Conservation (phyloP, 2,797 vertebrate genomes). For the Alauda arvensis region DNA sequence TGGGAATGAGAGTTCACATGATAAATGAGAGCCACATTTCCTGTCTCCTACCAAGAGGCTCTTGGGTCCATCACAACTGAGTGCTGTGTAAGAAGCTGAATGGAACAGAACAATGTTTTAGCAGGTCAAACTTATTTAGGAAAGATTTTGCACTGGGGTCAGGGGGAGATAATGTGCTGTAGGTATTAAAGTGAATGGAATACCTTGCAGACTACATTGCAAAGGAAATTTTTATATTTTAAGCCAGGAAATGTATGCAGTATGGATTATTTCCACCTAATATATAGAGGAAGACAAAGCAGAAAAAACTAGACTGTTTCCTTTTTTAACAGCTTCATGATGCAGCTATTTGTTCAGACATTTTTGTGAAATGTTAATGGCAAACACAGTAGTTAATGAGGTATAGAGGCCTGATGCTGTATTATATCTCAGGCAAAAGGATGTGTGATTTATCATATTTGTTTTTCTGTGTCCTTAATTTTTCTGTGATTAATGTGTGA, state of each 20-base stretch:
- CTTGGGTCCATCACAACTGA: background rate
- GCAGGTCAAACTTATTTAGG: background rate
- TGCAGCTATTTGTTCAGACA: background rate
- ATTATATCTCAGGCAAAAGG: background rate
- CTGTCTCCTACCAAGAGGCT: background rate
- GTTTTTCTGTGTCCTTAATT: constrained; percentile 23
- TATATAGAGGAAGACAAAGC: background rate
- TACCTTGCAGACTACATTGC: background rate
- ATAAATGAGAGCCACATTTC: background rate
- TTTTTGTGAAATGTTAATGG: constrained; percentile 2
- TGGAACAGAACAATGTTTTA: background rate
- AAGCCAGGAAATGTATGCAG: background rate
- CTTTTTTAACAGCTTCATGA: background rate
- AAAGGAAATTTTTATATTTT: background rate
- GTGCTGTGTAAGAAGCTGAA: background rate
- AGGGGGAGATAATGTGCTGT: background rate
- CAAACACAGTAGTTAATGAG: constrained; percentile 7
- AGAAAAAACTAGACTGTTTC: background rate
- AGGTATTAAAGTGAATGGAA: background rate
- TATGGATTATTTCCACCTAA: background rate
- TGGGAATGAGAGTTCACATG: background rate
- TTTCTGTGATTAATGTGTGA: constrained; percentile 30
- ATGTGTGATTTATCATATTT: constrained; percentile 32
- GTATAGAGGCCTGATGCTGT: background rate
- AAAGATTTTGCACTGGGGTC: background rate